Percentiles rank a stretch among this genome's conserved stretches.
Evolutionary conservation across 2,797 vertebrate genomes (phyloP).

Genomic region (Pyrocephalus nanus): DNA sequence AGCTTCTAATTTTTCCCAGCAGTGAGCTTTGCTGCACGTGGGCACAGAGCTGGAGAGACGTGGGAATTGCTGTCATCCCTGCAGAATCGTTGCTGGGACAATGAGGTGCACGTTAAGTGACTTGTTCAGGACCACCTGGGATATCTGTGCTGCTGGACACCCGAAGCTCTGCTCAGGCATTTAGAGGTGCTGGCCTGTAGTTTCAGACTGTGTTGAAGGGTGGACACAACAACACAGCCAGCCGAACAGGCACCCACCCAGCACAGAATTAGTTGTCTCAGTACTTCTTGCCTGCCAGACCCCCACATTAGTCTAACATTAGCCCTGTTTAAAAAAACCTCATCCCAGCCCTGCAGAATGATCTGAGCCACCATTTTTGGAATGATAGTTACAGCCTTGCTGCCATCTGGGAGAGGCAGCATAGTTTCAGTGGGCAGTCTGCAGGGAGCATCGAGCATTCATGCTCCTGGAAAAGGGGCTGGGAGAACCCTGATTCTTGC

Average conservation of each 20-base stretch:
- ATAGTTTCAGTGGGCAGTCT: background rate
- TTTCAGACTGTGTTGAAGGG: background rate
- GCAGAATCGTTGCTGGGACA: accelerated
- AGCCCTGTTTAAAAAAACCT: background rate
- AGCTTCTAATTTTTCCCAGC: background rate
- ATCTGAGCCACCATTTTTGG: background rate
- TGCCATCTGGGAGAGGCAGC: background rate
- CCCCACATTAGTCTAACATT: background rate
- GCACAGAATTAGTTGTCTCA: background rate
- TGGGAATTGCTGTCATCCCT: background rate
- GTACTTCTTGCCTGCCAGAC: background rate
- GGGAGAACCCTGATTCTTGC: background rate
- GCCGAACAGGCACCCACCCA: background rate
- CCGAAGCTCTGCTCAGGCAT: accelerated
- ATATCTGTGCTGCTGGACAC: background rate
- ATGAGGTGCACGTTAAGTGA: background rate
- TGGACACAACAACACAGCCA: accelerated
- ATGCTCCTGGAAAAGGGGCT: background rate
- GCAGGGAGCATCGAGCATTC: background rate
- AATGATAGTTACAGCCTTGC: background rate
- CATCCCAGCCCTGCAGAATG: background rate
- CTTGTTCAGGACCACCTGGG: background rate
- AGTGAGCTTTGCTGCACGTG: accelerated
- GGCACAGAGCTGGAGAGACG: accelerated
- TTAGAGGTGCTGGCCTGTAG: background rate